A percentile compares a stretch with the other conserved stretches of the same genome.
Evolutionary conservation across 1,140 invertebrate species (phyloP).

Genomic region (Drosophila kepulauana): DNA sequence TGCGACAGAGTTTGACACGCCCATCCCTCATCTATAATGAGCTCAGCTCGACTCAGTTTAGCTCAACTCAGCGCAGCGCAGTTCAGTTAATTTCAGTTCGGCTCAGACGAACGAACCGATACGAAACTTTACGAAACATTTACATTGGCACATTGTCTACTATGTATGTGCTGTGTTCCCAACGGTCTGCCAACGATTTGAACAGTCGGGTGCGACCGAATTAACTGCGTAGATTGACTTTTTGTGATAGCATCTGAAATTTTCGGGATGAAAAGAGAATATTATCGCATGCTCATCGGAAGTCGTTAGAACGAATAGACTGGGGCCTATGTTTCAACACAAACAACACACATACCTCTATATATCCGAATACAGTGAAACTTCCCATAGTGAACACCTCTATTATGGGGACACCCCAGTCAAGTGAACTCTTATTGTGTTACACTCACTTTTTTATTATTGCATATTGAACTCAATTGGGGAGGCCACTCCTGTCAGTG

Average conservation of each 20-base stretch:
- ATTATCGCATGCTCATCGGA: constrained; percentile 60
- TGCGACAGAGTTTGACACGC: constrained; percentile 61
- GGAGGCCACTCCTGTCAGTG: too few relatives aligned
- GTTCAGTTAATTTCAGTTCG: constrained; percentile 14
- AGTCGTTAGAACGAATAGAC: constrained; percentile 57
- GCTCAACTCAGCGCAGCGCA: constrained; percentile 34
- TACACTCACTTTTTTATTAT: too few relatives aligned
- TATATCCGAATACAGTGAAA: too few relatives aligned
- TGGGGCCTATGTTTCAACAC: not conserved
- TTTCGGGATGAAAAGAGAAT: constrained; percentile 65
- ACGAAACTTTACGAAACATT: constrained; percentile 49
- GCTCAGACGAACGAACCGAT: constrained; percentile 13
- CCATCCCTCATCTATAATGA: constrained; percentile 63
- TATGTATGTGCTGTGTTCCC: constrained; percentile 33
- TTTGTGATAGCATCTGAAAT: constrained; percentile 60
- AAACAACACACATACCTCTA: not conserved
- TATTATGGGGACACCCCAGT: too few relatives aligned
- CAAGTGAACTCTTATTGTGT: too few relatives aligned
- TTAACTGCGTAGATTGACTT: constrained; percentile 58
- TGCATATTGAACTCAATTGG: too few relatives aligned
- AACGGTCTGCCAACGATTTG: constrained; percentile 13
- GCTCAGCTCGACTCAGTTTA: constrained; percentile 36
- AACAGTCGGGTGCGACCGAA: constrained; percentile 46
- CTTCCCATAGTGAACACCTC: too few relatives aligned
- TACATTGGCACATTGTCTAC: constrained; percentile 55